A percentile compares a stretch with the other conserved stretches of the same genome.
Evolutionary conservation across 2,113 vertebrate genomes (phyloP).

Genomic region (Strix aluco): DNA sequence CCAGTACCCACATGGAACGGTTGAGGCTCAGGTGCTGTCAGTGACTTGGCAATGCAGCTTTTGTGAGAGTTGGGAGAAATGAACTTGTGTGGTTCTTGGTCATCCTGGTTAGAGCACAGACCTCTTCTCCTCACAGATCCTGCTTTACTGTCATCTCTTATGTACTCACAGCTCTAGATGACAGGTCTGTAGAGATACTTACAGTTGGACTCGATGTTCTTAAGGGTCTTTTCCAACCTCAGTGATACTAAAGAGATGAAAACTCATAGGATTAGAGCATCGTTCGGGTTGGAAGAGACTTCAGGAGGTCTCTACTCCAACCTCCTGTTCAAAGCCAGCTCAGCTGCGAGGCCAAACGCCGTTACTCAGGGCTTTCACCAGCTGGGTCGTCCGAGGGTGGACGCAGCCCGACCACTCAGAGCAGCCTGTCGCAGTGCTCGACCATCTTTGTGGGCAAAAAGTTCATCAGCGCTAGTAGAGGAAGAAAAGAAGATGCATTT

Average conservation of each 20-base stretch:
- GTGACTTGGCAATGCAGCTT: neutral
- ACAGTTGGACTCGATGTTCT: neutral
- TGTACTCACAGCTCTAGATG: accelerated
- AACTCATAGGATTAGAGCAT: neutral
- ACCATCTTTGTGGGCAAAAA: neutral
- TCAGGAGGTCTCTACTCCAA: neutral
- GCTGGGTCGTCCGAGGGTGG: neutral
- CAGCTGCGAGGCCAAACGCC: too few relatives aligned
- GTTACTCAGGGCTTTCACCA: too few relatives aligned
- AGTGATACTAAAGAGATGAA: neutral
- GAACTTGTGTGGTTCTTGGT: neutral
- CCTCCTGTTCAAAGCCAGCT: neutral
- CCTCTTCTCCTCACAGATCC: neutral
- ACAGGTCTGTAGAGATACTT: neutral
- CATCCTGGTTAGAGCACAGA: neutral
- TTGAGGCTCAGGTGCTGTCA: neutral
- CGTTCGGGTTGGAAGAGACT: neutral
- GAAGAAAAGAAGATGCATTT: neutral
- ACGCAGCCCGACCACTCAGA: neutral
- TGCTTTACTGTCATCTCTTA: neutral
- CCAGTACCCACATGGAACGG: neutral
- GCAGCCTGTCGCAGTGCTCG: neutral
- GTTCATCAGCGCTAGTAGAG: neutral
- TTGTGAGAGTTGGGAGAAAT: neutral
- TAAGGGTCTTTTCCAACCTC: neutral